A percentile compares a stretch with the other conserved stretches of the same genome.
Conservation (phyloP, 2,113 vertebrate genomes). For the Perccottus glenii region DNA sequence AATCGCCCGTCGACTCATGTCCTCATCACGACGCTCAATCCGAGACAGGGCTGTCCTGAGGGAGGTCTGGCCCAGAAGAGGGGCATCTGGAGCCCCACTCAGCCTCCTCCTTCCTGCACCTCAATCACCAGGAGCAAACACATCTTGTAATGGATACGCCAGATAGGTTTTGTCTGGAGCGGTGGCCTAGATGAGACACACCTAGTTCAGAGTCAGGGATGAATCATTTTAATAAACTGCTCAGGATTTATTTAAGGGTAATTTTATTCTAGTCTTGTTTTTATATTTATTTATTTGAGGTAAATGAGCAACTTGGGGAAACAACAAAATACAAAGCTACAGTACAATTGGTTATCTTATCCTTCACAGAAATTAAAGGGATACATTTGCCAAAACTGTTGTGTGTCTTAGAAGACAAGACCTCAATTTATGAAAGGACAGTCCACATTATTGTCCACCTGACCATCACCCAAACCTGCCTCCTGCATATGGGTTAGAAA, state of each 20-base stretch:
- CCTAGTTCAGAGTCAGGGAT: not conserved
- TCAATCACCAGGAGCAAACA: slow-evolving; percentile 28
- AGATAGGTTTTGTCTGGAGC: not conserved
- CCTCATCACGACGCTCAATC: slow-evolving; percentile 56
- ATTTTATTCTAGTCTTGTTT: not conserved
- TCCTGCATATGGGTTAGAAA: too few species aligned
- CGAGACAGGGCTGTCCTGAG: slow-evolving; percentile 56
- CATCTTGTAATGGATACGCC: slow-evolving; percentile 13
- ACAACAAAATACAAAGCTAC: not conserved
- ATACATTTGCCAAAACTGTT: too few species aligned
- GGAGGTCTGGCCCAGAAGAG: slow-evolving; percentile 58
- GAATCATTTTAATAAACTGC: not conserved
- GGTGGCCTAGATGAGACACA: not conserved
- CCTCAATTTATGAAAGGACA: too few species aligned
- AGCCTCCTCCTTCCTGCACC: slow-evolving; percentile 22
- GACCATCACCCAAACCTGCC: too few species aligned
- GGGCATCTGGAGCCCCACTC: slow-evolving; percentile 56
- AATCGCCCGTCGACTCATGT: slow-evolving; percentile 58
- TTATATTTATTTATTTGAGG: not conserved
- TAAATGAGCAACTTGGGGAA: not conserved
- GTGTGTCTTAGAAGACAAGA: too few species aligned
- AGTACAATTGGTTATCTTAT: too few species aligned
- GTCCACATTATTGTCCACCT: too few species aligned
- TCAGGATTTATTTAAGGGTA: not conserved
- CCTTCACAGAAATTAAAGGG: too few species aligned